A percentile compares a stretch with the other conserved stretches of the same genome.
These are phyloP conservation scores for Ptilonorhynchus violaceus DNA, from an alignment of 2,113 vertebrate species.

Conservation along the genomic window DNA sequence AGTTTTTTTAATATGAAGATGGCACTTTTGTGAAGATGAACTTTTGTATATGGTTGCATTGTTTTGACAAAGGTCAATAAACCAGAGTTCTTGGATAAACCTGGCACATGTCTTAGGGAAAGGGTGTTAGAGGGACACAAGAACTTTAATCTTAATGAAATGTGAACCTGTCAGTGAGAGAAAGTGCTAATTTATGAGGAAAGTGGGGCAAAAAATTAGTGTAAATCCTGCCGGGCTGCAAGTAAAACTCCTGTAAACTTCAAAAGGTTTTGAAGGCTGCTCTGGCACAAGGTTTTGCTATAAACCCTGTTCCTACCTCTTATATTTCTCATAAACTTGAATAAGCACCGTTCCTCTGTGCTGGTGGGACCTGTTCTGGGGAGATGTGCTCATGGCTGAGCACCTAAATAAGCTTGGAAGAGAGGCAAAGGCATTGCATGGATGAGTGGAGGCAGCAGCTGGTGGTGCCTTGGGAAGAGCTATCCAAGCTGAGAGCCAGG, in stretches of 20 bases:
- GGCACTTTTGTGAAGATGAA: not conserved
- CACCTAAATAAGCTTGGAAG: not conserved
- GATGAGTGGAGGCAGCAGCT: not conserved
- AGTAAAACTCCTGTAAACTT: not conserved
- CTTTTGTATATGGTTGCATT: not conserved
- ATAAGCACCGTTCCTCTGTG: not conserved
- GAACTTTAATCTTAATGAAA: not conserved
- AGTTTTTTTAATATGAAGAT: slow-evolving; percentile 29
- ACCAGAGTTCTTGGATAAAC: not conserved
- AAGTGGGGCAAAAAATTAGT: not conserved
- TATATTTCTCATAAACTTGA: not conserved
- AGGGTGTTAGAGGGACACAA: not conserved
- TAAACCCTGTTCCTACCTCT: not conserved
- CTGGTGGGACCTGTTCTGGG: not conserved
- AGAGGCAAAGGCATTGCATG: not conserved
- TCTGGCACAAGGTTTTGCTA: not conserved
- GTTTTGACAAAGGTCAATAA: slow-evolving; percentile 56
- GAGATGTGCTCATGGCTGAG: not conserved
- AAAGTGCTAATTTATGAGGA: not conserved
- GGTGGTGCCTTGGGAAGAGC: not conserved
- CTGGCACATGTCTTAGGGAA: not conserved
- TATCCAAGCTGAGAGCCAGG: not conserved
- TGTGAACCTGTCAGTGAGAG: not conserved
- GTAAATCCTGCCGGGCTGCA: not conserved
- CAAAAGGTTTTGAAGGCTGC: not conserved